Base-by-base conservation (phyloP, 2,888 invertebrate species). In the Pegoplata infirma region DNA sequence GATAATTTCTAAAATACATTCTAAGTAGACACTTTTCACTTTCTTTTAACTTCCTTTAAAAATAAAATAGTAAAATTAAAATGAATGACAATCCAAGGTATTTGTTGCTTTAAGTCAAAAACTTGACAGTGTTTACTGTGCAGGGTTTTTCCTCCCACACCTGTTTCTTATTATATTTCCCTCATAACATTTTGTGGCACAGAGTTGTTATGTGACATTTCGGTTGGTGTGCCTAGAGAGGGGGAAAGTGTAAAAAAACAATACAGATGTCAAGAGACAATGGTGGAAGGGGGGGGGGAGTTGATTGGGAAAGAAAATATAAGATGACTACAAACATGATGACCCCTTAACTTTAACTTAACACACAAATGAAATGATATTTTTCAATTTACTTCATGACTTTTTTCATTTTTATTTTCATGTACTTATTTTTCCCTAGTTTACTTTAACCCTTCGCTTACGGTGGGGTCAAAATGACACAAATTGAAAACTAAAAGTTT, bases 341-440 rank as follows among this genome's bases (percentile, higher is more conserved):
- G 56, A 51, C 64, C 64, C 40, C 25, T 49, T 55, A 72, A 61
- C 4, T 56, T 47, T 47, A 49, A 56, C n/a, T 19, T 32, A 59
- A 66, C 28, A 21, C 28, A 21, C 36, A 69, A 59, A 63, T 73
- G 40, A 78, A 68, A 67, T 61, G 21, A 68, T 68, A 63, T 78
- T 73, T 77, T 73, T 69, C 68, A 73, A 78, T 78, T 78, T 59
- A 68, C 68, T 73, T 68, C 58, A 68, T 68, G 63, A 69, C 44
- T 73, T 58, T 64, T 67, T 67, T 72, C 56, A 51, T 49, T 53
- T 17, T 59, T 32, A 40, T 44, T 56, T 19, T 28, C 28, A 21
- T 55, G 53, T n/a, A 16, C 32, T 16, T n/a, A 36, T 36, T 12
- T 10, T 46, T 47, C 17, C 25, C 46, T 66, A 58, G 51, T 66